Evolutionary conservation across 2,113 vertebrate genomes (phyloP).

Genomic region (Platysteira castanea): DNA sequence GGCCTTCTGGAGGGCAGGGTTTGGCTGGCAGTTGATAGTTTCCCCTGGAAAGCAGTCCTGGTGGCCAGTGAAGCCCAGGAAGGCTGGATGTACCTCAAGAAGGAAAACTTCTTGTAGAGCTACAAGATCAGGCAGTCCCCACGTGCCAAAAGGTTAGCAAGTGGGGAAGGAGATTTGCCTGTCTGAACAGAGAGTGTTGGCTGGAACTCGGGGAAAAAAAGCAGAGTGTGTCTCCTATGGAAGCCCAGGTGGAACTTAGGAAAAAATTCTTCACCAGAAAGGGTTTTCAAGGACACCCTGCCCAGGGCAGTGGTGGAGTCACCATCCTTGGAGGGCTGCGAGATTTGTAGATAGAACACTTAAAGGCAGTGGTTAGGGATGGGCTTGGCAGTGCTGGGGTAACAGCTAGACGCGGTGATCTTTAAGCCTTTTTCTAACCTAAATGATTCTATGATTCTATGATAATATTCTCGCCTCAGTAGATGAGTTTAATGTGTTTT

Average conservation of each 20-base stretch:
- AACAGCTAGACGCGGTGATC: background rate
- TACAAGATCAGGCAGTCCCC: too few relatives aligned
- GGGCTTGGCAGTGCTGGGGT: background rate
- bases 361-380: too few relatives aligned
- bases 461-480: background rate
- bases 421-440: background rate
- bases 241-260: background rate
- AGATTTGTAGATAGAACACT: background rate
- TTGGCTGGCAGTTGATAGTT: background rate
- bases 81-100: too few relatives aligned
- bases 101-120: background rate
- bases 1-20: background rate
- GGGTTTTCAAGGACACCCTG: background rate
- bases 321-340: too few relatives aligned
- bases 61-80: too few relatives aligned
- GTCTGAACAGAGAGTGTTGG: background rate
- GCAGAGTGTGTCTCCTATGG: background rate
- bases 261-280: background rate
- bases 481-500: background rate
- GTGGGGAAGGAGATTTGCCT: background rate
- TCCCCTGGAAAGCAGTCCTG: background rate
- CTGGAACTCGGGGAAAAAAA: background rate
- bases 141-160: rapidly evolving
- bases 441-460: background rate
- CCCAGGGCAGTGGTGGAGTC: background rate